Evolutionary conservation across 1,140 invertebrate species (phyloP), one percentile per base, ranked within the genome.

Genomic region (Rhyzopertha dominica): DNA sequence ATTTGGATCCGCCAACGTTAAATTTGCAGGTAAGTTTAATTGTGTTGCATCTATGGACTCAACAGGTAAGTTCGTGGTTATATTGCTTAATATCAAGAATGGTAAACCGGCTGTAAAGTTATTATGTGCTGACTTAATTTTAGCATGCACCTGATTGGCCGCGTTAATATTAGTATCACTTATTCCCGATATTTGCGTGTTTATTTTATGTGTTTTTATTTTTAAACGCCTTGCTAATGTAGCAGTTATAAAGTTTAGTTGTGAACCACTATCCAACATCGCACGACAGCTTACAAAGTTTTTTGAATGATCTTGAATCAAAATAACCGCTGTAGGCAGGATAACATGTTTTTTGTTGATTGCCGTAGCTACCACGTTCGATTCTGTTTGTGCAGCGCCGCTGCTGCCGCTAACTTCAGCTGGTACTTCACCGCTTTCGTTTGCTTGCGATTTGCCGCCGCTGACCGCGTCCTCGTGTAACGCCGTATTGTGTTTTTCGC

Each of bases 401-500:
- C n/a, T n/a, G n/a, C n/a, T n/a, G n/a, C n/a, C n/a, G n/a, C n/a
- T n/a, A n/a, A n/a, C n/a, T n/a, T n/a, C n/a, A n/a, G n/a, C n/a
- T n/a, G n/a, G n/a, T n/a, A n/a, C n/a, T n/a, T n/a, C n/a, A n/a
- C n/a, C n/a, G n/a, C n/a, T n/a, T n/a, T n/a, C n/a, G n/a, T n/a
- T n/a, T n/a, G n/a, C n/a, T n/a, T n/a, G n/a, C n/a, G n/a, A n/a
- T n/a, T n/a, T n/a, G n/a, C n/a, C n/a, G n/a, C n/a, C n/a, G n/a
- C n/a, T n/a, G n/a, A n/a, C n/a, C n/a, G n/a, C n/a, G n/a, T n/a
- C n/a, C n/a, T n/a, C n/a, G 18, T 41, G 44, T 10, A 47, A 22
- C 18, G 28, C 22, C 4, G 44, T 41, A 25, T 60, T 53, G 31
- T 60, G 56, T 10, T 42, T 44, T 37, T 22, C 38, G 4, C 28